These are phyloP conservation scores for Telenomus remus DNA, from an alignment of 1,140 invertebrate genomes.

Conservation along the genomic window DNA sequence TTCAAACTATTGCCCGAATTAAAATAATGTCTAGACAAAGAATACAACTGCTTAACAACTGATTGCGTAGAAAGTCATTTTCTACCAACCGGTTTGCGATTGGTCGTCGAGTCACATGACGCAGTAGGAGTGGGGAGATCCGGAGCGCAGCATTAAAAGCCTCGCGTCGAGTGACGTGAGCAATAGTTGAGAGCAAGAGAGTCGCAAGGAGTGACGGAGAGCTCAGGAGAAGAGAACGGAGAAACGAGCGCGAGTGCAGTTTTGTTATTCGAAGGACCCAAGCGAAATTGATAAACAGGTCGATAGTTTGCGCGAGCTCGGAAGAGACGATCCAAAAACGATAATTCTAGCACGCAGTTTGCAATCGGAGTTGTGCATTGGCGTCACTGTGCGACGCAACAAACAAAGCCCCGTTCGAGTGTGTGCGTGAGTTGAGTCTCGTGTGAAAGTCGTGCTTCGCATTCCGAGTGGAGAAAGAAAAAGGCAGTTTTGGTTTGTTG, in stretches of 20 bases:
- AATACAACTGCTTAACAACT: not conserved
- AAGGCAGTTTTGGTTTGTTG: not conserved
- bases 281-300: too few relatives aligned
- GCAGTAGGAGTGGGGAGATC: not conserved
- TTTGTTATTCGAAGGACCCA: too few relatives aligned
- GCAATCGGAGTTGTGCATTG: not conserved
- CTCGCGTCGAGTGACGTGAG: too few relatives aligned
- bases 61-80: not conserved
- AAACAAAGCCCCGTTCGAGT: not conserved
- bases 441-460: not conserved
- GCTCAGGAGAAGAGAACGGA: too few relatives aligned
- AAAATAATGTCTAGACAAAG: too few relatives aligned
- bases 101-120: not conserved
- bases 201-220: too few relatives aligned
- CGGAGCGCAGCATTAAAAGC: not conserved
- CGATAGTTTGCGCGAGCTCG: not conserved
- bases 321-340: conserved; percentile 10
- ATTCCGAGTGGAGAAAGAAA: not conserved
- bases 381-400: not conserved
- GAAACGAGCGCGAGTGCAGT: conserved; percentile 1
- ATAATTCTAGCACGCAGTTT: conserved; percentile 1
- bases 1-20: too few relatives aligned
- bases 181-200: too few relatives aligned
- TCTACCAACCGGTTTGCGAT: not conserved
- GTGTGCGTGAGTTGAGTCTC: not conserved